phyloP scores from a whole-genome alignment of 2,888 invertebrate genomes.

The Caenorhabditis sp. region DNA sequence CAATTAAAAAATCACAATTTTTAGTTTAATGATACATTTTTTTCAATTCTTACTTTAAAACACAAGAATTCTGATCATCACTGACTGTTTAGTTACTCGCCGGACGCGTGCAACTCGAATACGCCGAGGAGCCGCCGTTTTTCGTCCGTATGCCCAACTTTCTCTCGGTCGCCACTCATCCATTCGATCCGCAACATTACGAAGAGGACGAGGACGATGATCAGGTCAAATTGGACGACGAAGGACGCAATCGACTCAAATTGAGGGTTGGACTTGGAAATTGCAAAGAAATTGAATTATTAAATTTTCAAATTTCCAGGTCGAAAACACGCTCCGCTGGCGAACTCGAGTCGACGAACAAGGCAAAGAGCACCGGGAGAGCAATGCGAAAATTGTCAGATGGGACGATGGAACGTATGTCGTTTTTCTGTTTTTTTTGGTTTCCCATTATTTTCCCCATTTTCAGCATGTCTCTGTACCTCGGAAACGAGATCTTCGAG shows the following conservation, averaged over 20 bases:
- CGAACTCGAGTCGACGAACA: conserved; percentile 85
- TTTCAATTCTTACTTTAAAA: too few species aligned
- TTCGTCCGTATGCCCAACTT: conserved; percentile 90
- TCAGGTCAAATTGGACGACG: conserved; percentile 95
- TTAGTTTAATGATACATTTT: too few species aligned
- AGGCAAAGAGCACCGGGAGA: conserved; percentile 89
- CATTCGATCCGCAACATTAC: conserved; percentile 95
- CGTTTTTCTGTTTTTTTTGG: conserved; percentile 16
- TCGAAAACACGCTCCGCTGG: conserved; percentile 98
- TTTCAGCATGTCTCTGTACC: conserved; percentile 93
- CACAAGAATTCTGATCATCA: too few species aligned
- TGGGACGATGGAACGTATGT: conserved; percentile 93
- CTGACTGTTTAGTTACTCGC: conserved; percentile 24
- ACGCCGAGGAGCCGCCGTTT: conserved; percentile 40
- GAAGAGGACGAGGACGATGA: conserved; percentile 97
- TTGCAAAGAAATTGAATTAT: too few species aligned
- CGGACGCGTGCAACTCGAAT: conserved; percentile 27
- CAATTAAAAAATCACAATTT: too few species aligned
- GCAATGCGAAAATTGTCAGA: conserved; percentile 94
- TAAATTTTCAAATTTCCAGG: too few species aligned
- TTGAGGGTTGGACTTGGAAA: conserved; percentile 83
- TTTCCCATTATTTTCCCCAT: too few species aligned
- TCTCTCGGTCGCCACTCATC: conserved; percentile 96
- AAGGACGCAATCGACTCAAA: conserved; percentile 91
- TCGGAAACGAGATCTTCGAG: conserved; percentile 98